phyloP scores from a whole-genome alignment of 2,797 vertebrate species.

The Austrolebias charrua region DNA sequence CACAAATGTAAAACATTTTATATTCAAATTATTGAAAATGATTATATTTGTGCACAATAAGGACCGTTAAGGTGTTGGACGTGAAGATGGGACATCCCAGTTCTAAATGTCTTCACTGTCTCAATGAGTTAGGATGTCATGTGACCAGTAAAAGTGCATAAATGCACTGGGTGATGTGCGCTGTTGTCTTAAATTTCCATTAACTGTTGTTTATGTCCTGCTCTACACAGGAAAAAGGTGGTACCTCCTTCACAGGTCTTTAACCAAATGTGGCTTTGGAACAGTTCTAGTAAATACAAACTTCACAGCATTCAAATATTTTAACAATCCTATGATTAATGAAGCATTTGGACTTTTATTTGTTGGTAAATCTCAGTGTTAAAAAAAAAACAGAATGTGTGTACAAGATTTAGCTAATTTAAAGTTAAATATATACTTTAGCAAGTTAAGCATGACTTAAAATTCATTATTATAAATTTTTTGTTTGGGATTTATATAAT shows the following conservation, averaged over 20 bases:
- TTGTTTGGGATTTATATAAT: too few relatives aligned
- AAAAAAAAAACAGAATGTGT: too few relatives aligned
- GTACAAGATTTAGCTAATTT: too few relatives aligned
- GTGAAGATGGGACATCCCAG: too few relatives aligned
- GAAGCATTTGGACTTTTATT: neutral
- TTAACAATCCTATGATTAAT: neutral
- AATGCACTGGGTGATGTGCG: constrained; percentile 54
- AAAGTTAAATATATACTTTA: too few relatives aligned
- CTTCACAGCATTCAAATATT: neutral
- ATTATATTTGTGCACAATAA: neutral
- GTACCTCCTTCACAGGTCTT: constrained; percentile 82
- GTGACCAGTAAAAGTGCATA: constrained; percentile 31
- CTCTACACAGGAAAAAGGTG: constrained; percentile 73
- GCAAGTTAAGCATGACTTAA: too few relatives aligned
- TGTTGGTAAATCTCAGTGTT: too few relatives aligned
- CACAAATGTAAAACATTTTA: constrained; percentile 64
- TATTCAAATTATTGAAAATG: constrained; percentile 18
- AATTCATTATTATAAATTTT: too few relatives aligned
- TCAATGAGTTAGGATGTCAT: neutral
- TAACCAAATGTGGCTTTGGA: constrained; percentile 73
- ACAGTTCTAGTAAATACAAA: constrained; percentile 11
- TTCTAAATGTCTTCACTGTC: too few relatives aligned
- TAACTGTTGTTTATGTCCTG: constrained; percentile 61
- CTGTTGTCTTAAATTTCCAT: constrained; percentile 57
- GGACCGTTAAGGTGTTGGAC: neutral